Conservation (phyloP, 2,113 vertebrate species). For the Lontra canadensis region DNA sequence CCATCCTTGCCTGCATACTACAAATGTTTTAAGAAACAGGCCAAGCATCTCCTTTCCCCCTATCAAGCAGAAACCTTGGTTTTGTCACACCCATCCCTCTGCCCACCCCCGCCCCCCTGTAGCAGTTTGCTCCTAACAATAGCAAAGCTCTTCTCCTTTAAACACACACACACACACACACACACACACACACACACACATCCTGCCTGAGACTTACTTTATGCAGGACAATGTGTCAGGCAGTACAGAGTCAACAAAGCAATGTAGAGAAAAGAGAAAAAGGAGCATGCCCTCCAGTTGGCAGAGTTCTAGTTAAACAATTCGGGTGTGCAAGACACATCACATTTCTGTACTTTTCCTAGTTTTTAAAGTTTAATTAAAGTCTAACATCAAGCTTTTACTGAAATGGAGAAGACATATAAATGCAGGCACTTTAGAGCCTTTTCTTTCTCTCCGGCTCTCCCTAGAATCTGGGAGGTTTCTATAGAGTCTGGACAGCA, state of each 20-base stretch:
- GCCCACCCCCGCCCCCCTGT: fast-evolving
- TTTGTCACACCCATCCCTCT: neutral
- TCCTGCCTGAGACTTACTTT: neutral
- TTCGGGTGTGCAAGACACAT: neutral
- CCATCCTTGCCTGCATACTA: neutral
- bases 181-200: neutral
- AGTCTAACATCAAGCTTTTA: neutral
- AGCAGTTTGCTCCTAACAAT: neutral
- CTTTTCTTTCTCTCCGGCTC: neutral
- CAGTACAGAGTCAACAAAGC: neutral
- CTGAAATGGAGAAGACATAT: neutral
- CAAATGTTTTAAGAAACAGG: neutral
- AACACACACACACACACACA: neutral
- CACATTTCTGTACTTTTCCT: neutral
- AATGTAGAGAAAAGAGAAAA: neutral
- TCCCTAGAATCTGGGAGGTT: neutral
- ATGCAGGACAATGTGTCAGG: neutral
- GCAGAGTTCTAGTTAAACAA: neutral
- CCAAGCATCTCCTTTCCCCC: neutral
- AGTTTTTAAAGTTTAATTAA: neutral
- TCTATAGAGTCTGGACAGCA: neutral
- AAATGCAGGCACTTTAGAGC: neutral
- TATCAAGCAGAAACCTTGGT: neutral
- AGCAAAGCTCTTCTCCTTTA: neutral
- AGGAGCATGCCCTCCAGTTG: neutral